phyloP scores from a whole-genome alignment of 2,113 vertebrate species.

The Nothobranchius furzeri region DNA sequence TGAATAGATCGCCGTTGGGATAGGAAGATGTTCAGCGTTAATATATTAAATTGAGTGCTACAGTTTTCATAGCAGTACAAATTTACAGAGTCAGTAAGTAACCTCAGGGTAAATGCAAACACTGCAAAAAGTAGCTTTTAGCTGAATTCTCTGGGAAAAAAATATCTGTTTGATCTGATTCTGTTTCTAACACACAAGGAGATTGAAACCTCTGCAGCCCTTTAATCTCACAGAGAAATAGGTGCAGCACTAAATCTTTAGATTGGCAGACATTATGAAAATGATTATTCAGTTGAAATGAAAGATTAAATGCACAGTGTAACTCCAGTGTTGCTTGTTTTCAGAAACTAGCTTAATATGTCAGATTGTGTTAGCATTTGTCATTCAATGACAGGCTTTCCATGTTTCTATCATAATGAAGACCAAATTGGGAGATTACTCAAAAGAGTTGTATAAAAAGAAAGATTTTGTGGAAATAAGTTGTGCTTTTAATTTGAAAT shows the following conservation, averaged over 20 bases:
- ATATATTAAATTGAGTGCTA: conserved; percentile 12
- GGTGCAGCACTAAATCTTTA: background rate
- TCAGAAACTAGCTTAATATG: no score
- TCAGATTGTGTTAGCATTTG: no score
- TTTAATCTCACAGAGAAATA: background rate
- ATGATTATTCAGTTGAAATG: conserved; percentile 3
- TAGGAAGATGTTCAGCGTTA: conserved; percentile 21
- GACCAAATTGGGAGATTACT: no score
- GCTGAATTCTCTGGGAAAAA: background rate
- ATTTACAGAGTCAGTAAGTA: conserved; percentile 17
- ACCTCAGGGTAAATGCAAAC: background rate
- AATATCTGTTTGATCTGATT: background rate
- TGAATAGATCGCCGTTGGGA: background rate
- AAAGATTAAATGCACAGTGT: background rate
- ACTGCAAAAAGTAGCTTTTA: conserved; percentile 15
- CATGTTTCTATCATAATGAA: no score
- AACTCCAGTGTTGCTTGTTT: background rate
- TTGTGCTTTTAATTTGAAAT: no score
- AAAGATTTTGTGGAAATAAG: no score
- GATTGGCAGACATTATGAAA: background rate
- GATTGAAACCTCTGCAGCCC: conserved; percentile 7
- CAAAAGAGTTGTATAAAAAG: no score
- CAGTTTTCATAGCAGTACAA: conserved; percentile 11
- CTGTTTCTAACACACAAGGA: background rate
- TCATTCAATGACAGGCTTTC: no score